phyloP scores from a whole-genome alignment of 2,888 invertebrate species.

The Eledona agricola region DNA sequence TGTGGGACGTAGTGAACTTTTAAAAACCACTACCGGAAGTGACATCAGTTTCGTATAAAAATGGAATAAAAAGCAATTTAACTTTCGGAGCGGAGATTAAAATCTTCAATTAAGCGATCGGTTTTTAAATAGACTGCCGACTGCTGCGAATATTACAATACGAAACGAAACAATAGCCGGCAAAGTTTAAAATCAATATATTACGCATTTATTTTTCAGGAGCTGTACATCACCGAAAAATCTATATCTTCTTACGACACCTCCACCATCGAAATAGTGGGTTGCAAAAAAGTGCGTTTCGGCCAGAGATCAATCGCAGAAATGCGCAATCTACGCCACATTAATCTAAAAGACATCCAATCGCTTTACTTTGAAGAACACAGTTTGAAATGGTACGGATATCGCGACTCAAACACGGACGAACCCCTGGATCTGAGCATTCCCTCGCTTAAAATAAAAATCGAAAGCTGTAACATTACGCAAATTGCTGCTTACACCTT shows the following conservation, averaged over 20 bases:
- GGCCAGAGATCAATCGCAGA: slow-evolving; percentile 68
- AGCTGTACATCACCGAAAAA: slow-evolving; percentile 53
- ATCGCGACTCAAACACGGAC: slow-evolving; percentile 49
- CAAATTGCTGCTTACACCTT: slow-evolving; percentile 68
- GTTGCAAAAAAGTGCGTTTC: slow-evolving; percentile 72
- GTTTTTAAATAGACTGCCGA: too few species aligned
- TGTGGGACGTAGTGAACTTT: too few species aligned
- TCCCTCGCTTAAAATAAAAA: slow-evolving; percentile 59
- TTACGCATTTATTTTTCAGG: slow-evolving; percentile 48
- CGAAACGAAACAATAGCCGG: too few species aligned
- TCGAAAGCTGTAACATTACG: slow-evolving; percentile 62
- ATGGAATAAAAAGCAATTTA: too few species aligned
- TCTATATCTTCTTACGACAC: slow-evolving; percentile 54
- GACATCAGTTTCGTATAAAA: too few species aligned
- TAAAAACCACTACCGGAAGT: too few species aligned
- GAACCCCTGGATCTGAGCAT: slow-evolving; percentile 52
- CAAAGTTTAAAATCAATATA: too few species aligned
- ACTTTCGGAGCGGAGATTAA: too few species aligned
- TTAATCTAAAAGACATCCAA: slow-evolving; percentile 71
- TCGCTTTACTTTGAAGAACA: slow-evolving; percentile 70
- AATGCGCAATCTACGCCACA: slow-evolving; percentile 70
- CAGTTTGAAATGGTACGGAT: slow-evolving; percentile 68
- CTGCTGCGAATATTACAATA: too few species aligned
- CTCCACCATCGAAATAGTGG: slow-evolving; percentile 68
- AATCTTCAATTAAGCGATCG: too few species aligned